phyloP scores from a whole-genome alignment of 2,888 invertebrate species.

The Chromoteleia sp. region DNA sequence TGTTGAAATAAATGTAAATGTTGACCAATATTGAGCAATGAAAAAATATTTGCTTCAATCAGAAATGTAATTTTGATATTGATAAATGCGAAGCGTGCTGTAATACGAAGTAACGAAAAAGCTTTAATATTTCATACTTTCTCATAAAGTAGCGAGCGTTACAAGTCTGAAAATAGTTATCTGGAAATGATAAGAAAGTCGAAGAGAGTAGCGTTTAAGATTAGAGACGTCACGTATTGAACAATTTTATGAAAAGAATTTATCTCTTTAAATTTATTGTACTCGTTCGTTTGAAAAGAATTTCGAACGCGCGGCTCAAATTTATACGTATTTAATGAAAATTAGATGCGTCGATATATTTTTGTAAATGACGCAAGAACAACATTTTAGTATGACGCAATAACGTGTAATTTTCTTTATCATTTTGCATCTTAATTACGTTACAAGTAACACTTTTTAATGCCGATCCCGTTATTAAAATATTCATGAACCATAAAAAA shows the following conservation, averaged over 20 bases:
- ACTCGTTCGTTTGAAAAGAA: background rate
- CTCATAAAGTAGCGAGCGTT: constrained; percentile 7
- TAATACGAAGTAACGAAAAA: background rate
- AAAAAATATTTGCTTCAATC: constrained; percentile 1
- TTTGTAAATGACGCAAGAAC: background rate
- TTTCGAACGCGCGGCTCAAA: background rate
- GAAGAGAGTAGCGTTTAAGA: constrained; percentile 15
- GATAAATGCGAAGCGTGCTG: background rate
- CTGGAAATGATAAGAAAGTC: constrained; percentile 33
- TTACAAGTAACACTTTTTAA: constrained; percentile 40
- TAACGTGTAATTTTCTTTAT: constrained; percentile 28
- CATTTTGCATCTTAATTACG: constrained; percentile 38
- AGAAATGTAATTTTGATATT: background rate
- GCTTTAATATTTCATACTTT: background rate
- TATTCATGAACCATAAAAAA: constrained; percentile 49
- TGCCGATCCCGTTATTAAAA: constrained; percentile 58
- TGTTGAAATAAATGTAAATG: background rate
- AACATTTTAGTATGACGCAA: constrained; percentile 33
- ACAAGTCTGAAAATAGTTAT: constrained; percentile 29
- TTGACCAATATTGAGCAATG: background rate
- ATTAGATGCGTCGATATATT: constrained; percentile 11
- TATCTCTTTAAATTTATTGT: background rate
- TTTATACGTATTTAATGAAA: constrained; percentile 18
- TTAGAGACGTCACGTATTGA: constrained; percentile 12
- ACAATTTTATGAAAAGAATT: constrained; percentile 16